Percentiles rank a stretch among this genome's conserved stretches.
Conservation (phyloP, 2,888 invertebrate species). For the Lepidonotus clava region DNA sequence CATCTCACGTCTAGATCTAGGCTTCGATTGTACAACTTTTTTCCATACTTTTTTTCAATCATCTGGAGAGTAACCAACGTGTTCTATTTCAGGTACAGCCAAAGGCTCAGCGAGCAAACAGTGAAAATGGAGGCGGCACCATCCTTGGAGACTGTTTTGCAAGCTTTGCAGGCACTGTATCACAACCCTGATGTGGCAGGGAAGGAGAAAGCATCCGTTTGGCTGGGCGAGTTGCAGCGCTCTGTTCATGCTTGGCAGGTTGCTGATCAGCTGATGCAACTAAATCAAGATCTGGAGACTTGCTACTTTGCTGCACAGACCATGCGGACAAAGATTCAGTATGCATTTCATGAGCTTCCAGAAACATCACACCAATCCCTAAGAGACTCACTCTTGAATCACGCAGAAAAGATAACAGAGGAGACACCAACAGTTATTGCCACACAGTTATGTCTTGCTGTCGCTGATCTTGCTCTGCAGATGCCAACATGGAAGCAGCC, state of each 20-base stretch:
- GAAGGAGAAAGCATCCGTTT: constrained; percentile 95
- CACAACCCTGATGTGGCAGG: constrained; percentile 91
- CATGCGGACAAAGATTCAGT: constrained; percentile 91
- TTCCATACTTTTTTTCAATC: too few relatives aligned
- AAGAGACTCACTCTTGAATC: constrained; percentile 93
- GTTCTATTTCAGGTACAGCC: too few relatives aligned
- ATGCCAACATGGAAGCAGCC: constrained; percentile 97
- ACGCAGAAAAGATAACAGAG: constrained; percentile 80
- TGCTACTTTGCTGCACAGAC: constrained; percentile 99
- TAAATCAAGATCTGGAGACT: constrained; percentile 92
- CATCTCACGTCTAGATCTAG: too few relatives aligned
- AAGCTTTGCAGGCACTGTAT: constrained; percentile 91
- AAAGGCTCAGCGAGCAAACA: too few relatives aligned
- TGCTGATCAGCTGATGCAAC: constrained; percentile 94
- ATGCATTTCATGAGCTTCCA: constrained; percentile 94
- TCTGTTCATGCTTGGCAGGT: constrained; percentile 99
- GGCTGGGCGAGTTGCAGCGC: constrained; percentile 96
- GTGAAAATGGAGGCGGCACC: constrained; percentile 82
- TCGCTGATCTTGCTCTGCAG: constrained; percentile 95
- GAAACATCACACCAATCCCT: constrained; percentile 90
- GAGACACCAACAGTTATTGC: constrained; percentile 62
- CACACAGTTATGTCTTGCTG: constrained; percentile 87
- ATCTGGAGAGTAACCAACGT: too few relatives aligned
- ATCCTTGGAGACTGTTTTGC: constrained; percentile 84
- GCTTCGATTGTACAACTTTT: too few relatives aligned